phyloP scores from a whole-genome alignment of 2,113 vertebrate genomes.

The Dunckerocampus dactyliophorus region DNA sequence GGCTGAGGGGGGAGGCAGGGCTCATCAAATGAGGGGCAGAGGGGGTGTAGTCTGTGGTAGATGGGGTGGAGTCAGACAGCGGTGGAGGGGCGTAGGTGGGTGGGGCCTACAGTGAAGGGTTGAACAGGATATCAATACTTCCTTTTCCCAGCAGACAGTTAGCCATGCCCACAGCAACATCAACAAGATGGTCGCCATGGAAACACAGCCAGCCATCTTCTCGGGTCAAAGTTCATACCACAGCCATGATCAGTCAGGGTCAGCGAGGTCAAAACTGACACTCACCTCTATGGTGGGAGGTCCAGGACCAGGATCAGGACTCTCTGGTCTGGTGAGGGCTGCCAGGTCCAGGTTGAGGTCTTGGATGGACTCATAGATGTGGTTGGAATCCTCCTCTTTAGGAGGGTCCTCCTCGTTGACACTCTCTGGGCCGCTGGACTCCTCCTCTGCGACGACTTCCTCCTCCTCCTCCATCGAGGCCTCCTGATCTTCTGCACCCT shows the following conservation, averaged over 20 bases:
- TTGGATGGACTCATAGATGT: slow-evolving; percentile 73
- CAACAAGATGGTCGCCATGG: no score
- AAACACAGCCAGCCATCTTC: no score
- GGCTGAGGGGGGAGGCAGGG: slow-evolving; percentile 22
- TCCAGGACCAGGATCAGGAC: slow-evolving; percentile 14
- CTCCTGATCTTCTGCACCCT: slow-evolving; percentile 18
- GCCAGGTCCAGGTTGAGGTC: slow-evolving; percentile 66
- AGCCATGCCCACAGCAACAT: no score
- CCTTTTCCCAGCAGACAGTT: no score
- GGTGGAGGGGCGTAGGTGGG: background rate
- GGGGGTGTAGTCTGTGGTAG: background rate
- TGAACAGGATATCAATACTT: no score
- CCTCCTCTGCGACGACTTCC: slow-evolving; percentile 21
- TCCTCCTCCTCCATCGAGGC: slow-evolving; percentile 26
- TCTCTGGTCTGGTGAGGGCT: slow-evolving; percentile 18
- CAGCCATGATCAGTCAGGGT: no score
- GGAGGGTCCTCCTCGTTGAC: slow-evolving; percentile 13
- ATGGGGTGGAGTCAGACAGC: background rate
- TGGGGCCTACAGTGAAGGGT: background rate
- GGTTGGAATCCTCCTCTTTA: slow-evolving; percentile 57
- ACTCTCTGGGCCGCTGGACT: slow-evolving; percentile 20
- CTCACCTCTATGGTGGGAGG: slow-evolving; percentile 35
- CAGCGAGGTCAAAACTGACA: no score
- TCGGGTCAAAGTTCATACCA: no score
- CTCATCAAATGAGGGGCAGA: slow-evolving; percentile 20